Evolutionary conservation across 2,797 vertebrate genomes (phyloP), one percentile per base, ranked within the genome.

Genomic region (Crocidura indochinensis): DNA sequence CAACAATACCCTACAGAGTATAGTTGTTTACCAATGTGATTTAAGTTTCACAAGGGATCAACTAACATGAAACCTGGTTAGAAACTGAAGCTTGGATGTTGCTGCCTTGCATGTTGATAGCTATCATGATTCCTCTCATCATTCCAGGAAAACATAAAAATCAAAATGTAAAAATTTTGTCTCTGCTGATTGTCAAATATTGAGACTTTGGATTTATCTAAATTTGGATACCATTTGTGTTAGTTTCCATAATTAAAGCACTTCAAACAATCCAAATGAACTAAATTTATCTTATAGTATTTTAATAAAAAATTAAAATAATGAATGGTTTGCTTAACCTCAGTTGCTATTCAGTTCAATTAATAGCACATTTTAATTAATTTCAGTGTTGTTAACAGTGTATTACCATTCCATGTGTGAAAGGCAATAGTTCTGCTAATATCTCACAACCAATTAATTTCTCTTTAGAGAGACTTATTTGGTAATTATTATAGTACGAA

Each of bases 301-400:
- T 94, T 92, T 26, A 67, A 80, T 75, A 72, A 81, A 73, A 24
- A 1, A 1, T 75, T 74, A 8, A 84, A 69, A 29, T 26, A 22
- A 17, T 14, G 60, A 86, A 11, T 64, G 27, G 0, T 49, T 77
- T 56, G 74, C 2, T 56, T 38, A 71, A 47, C 7, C 38, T 88
- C 11, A 51, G 69, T 60, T 91, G 56, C 9, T 4, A 79, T 6
- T 62, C 6, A 72, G 10, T 71, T 79, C 22, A 20, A 53, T 92
- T 86, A 91, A 56, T 56, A 68, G 6, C 77, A 75, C 14, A 11
- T 62, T 26, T 44, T 62, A 10, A 8, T 31, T 80, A 47, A 71
- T 56, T 62, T 68, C 64, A 4, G 4, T 44, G 93, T 83, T 82
- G 5, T 38, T 83, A 68, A 76, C 3, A 12, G 15, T 74, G n/a